Percentiles rank a stretch among this genome's conserved stretches.
Evolutionary conservation across 2,888 invertebrate species (phyloP).

Genomic region (Catocala sponsa): DNA sequence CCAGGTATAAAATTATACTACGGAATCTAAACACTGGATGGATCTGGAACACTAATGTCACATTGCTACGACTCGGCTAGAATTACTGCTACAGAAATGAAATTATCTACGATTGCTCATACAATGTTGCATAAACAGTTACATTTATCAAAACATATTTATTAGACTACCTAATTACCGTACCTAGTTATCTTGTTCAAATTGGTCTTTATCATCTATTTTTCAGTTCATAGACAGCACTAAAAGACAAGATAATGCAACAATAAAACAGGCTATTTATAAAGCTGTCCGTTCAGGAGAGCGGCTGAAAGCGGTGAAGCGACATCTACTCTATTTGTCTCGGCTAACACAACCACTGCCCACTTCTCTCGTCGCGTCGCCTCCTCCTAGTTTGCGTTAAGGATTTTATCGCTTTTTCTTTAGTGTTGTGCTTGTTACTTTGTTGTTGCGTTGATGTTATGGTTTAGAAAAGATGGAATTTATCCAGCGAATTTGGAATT

Average conservation of each 20-base stretch:
- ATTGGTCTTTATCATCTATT: constrained; percentile 19
- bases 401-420: constrained; percentile 78
- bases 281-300: constrained; percentile 68
- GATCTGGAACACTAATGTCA: constrained; percentile 42
- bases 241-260: constrained; percentile 60
- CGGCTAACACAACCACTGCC: constrained; percentile 77
- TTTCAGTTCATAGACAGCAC: constrained; percentile 41
- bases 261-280: constrained; percentile 76
- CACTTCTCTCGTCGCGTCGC: constrained; percentile 71
- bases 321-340: constrained; percentile 81
- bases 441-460: constrained; percentile 53
- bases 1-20: constrained; percentile 42
- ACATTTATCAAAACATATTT: background rate
- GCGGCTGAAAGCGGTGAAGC: constrained; percentile 68
- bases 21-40: constrained; percentile 32
- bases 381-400: constrained; percentile 75
- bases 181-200: constrained; percentile 16
- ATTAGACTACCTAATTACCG: constrained; percentile 1
- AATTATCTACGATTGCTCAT: constrained; percentile 19
- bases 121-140: background rate
- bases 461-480: constrained; percentile 40
- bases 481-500: constrained; percentile 19
- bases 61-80: constrained; percentile 20
- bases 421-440: constrained; percentile 59
- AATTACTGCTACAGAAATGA: constrained; percentile 23